Evolutionary conservation across 2,888 invertebrate species (phyloP), one percentile per base, ranked within the genome.

Genomic region (Exephanes ischioxanthus): DNA sequence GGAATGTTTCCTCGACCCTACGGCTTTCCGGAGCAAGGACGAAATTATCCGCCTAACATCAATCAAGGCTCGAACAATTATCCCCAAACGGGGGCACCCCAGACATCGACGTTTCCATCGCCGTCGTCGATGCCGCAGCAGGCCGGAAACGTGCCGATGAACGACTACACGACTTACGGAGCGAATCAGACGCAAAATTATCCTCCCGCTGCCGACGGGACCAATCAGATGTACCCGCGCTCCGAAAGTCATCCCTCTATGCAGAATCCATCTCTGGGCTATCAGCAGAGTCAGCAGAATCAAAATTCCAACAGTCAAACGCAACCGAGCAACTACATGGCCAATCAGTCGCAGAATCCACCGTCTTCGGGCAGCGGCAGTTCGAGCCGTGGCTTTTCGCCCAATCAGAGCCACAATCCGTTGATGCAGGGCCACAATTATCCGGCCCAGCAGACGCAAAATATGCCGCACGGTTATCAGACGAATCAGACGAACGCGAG

Each of bases 1-100:
- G 90, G 89, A 1, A 90, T 91, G 70, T 93, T 91, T 83, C 88
- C 92, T 2, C 89, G 91, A 14, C 89, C 87, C 14, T 94, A 93
- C 80, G 85, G 91, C 5, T 94, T 93, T 83, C 92, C 91, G 80
- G 93, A 93, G 48, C 92, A 91, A 63, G 87, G 88, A 14, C 90
- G 92, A 30, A 93, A 90, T 85, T 93, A 92, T 79, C 86, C 90
- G 3, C 67, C 90, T 7, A 91, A 86, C 61, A n/a, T 92, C 16
- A 92, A 89, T 78, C 92, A 90, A 87, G 90, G 88, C 53, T 77
- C 90, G 73, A 89, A 72, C 45, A 93, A 91, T 86, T 94, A 93
- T 80, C 73, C 91, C 7, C 93, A 93, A 78, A 88, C 30, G 5
- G 63, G 30, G 1, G 33, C 89, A 33, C n/a, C 89, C n/a, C 81